These are phyloP conservation scores for Lepas anatifera DNA, from an alignment of 2,888 invertebrate genomes.

Conservation along the genomic window DNA sequence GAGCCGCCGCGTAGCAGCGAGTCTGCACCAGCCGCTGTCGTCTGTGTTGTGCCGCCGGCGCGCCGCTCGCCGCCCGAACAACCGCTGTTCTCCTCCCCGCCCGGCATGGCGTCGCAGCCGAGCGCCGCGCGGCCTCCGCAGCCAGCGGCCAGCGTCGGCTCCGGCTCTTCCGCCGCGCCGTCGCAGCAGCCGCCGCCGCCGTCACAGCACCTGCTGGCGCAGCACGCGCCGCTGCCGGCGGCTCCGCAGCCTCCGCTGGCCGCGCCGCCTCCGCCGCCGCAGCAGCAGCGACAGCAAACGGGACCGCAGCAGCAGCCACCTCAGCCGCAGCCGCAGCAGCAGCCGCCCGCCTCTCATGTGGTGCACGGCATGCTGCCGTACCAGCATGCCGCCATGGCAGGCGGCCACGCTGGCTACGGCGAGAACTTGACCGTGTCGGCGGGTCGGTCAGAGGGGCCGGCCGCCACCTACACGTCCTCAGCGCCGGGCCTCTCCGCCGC, in stretches of 20 bases:
- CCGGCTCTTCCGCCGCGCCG: neutral
- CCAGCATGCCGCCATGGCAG: neutral
- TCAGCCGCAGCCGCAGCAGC: neutral
- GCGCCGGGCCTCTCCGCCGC: neutral
- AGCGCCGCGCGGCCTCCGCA: neutral
- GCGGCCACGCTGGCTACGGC: neutral
- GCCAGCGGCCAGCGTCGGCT: neutral
- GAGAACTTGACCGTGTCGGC: neutral
- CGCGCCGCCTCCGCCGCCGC: neutral
- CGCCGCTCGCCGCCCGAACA: slow-evolving; percentile 3
- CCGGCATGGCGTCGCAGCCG: neutral
- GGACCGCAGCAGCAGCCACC: too few species aligned
- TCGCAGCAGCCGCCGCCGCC: neutral
- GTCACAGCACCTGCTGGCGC: neutral
- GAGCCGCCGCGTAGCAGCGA: neutral
- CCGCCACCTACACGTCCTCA: neutral
- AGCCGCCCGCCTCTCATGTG: neutral
- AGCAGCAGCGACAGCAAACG: neutral
- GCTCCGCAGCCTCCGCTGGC: neutral
- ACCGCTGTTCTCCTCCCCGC: neutral
- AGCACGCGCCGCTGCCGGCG: neutral
- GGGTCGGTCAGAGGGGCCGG: neutral
- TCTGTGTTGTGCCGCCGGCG: slow-evolving; percentile 13
- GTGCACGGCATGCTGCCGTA: neutral
- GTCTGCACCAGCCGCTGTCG: neutral